A percentile compares a stretch with the other conserved stretches of the same genome.
phyloP scores from a whole-genome alignment of 2,888 invertebrate genomes.

The Leptogaster cylindrica region DNA sequence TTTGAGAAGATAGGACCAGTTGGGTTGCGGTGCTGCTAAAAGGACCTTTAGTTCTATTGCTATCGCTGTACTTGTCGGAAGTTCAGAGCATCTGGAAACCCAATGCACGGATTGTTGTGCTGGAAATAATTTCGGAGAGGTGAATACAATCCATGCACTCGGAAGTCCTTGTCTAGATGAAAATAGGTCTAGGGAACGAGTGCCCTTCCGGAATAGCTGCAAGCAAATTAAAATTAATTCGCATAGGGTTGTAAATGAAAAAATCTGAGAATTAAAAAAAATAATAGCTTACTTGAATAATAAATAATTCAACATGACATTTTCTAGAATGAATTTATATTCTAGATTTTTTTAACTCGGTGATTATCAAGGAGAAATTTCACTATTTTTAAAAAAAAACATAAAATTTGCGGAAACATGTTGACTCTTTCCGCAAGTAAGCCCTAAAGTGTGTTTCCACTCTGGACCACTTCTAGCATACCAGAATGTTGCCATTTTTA shows the following conservation, averaged over 20 bases:
- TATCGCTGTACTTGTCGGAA: constrained; percentile 68
- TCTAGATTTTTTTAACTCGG: no score
- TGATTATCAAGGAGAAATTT: no score
- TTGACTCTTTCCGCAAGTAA: no score
- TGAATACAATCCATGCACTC: constrained; percentile 74
- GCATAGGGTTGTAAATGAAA: no score
- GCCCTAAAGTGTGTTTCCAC: no score
- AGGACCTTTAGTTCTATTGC: constrained; percentile 75
- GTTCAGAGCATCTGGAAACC: constrained; percentile 62
- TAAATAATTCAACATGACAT: no score
- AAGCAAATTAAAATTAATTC: constrained; percentile 39
- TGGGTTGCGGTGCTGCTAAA: constrained; percentile 78
- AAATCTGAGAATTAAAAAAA: no score
- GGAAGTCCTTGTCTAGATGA: constrained; percentile 66
- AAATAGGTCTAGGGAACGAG: constrained; percentile 66
- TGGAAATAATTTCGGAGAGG: constrained; percentile 69
- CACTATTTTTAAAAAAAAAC: no score
- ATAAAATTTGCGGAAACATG: no score
- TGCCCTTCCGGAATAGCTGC: constrained; percentile 66
- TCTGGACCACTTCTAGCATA: no score
- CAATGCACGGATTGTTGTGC: constrained; percentile 60
- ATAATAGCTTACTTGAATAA: no score
- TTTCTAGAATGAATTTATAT: no score
- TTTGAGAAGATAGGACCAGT: constrained; percentile 77
- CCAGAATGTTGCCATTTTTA: constrained; percentile 14